A percentile compares a stretch with the other conserved stretches of the same genome.
phyloP scores from a whole-genome alignment of 2,888 invertebrate species.

The Hecatera dysodea region DNA sequence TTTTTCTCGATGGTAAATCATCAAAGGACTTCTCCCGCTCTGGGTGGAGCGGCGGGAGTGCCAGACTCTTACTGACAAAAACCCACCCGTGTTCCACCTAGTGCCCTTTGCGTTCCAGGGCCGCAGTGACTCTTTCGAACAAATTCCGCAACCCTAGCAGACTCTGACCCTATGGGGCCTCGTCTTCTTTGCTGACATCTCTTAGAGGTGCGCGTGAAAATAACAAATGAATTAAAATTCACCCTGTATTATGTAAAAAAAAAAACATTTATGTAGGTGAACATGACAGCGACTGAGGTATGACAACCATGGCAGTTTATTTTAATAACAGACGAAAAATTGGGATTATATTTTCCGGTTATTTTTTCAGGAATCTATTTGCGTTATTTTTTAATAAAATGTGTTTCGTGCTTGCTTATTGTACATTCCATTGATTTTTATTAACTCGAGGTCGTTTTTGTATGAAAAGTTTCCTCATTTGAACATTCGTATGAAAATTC shows the following conservation, averaged over 20 bases:
- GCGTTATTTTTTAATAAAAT: slow-evolving; percentile 5
- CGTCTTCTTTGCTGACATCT: no score
- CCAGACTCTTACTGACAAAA: no score
- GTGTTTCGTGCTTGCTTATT: slow-evolving; percentile 20
- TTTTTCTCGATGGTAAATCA: no score
- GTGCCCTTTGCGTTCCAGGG: no score
- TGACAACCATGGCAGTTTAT: slow-evolving; percentile 32
- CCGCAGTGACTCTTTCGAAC: no score
- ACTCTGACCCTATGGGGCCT: no score
- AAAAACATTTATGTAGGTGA: slow-evolving; percentile 30
- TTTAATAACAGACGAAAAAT: slow-evolving; percentile 24
- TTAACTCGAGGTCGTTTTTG: slow-evolving; percentile 12
- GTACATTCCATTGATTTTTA: background rate
- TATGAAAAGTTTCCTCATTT: background rate
- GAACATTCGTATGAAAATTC: slow-evolving; percentile 12
- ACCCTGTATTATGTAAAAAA: slow-evolving; percentile 20
- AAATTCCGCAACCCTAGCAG: no score
- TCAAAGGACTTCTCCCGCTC: no score
- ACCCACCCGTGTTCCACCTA: no score
- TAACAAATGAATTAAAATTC: background rate
- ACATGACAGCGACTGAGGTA: slow-evolving; percentile 6
- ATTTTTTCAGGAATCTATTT: background rate
- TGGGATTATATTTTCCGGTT: background rate
- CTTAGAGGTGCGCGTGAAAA: no score
- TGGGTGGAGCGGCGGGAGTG: no score